Base-by-base conservation (phyloP, 92 coral and sea anemone genomes). In the Palythoa caribaeorum region DNA sequence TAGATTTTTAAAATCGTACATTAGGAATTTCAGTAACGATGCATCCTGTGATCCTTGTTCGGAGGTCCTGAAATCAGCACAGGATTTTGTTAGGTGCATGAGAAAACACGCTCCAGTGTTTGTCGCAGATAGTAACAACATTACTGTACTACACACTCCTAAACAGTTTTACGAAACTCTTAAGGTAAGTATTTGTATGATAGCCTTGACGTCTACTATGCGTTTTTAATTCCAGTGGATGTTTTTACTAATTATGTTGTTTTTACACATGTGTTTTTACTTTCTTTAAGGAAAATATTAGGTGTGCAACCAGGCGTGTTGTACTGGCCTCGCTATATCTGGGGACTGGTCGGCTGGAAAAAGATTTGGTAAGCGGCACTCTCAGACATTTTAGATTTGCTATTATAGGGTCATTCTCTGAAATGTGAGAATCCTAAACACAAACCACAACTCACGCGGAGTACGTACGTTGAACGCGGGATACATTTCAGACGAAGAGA, bases 301-400 rank as follows among this genome's bases (percentile, higher is more conserved):
- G 88, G 19, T 86, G 90, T 74, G 98, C 99, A 38, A 91, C 90
- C 54, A 86, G 88, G 48, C 90, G 99, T 44, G 90, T 97, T 73
- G 93, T 94, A 11, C 78, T 97, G 70, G 99, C 99, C 36, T 97
- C 99, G 54, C 63, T 97, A 72, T 97, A 97, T 76, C 88, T 97
- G 57, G 99, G 99, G 1, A 97, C 97, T 39, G 99, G 99, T 38
- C 86, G 84, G 44, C 89, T 95, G 76, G 99, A 97, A 47, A 89
- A 94, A 78, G 91, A 92, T 87, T 91, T 97, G 94, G 99, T 95
- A 89, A 57, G 94, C 78, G 53, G 20, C 9, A 17, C 19, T 19
- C 6, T 13, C 38, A 19, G 37, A 19, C 15, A 57, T 13, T 57
- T 2, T 28, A 19, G 17, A 62, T 3, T 5, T 16, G 19, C 1